Evolutionary conservation across 2,113 vertebrate species (phyloP).

Genomic region (Mirza zaza): DNA sequence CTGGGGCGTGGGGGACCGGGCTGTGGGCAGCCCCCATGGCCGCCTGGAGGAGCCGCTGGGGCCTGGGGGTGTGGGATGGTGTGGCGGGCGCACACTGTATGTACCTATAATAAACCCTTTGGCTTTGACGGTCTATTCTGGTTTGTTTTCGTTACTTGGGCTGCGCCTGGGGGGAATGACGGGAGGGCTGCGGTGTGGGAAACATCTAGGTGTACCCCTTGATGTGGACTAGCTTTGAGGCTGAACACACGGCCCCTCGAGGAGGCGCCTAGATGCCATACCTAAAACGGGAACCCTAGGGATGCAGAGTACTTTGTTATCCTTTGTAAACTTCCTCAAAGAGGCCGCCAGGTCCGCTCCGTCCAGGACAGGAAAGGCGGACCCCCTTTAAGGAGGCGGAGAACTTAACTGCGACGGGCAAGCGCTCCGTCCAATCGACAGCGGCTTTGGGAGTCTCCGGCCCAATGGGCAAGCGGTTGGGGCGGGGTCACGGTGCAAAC

Average conservation of each 20-base stretch:
- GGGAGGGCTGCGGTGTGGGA: background rate
- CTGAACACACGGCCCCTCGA: background rate
- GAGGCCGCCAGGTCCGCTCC: background rate
- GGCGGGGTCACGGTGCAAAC: constrained; percentile 43
- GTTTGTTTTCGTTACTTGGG: constrained; percentile 22
- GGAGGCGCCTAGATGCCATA: background rate
- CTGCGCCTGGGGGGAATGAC: background rate
- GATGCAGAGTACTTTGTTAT: background rate
- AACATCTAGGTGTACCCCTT: background rate
- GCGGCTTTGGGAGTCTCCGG: accelerated
- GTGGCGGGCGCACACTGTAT: constrained; percentile 76
- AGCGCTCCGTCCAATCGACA: constrained; percentile 20
- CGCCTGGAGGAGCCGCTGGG: constrained; percentile 37
- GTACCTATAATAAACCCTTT: constrained; percentile 78
- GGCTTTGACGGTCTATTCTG: constrained; percentile 67
- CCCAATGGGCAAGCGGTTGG: background rate
- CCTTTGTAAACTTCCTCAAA: constrained; percentile 5
- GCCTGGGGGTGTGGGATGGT: constrained; percentile 51
- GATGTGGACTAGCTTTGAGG: background rate
- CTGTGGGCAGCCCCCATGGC: constrained; percentile 20
- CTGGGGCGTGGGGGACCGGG: background rate
- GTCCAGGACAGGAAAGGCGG: constrained; percentile 2
- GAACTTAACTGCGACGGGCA: background rate
- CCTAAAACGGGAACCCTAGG: background rate
- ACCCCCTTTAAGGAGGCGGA: constrained; percentile 64